phyloP scores from a whole-genome alignment of 2,113 vertebrate species.

The Cryptoleucopteryx plumbea region DNA sequence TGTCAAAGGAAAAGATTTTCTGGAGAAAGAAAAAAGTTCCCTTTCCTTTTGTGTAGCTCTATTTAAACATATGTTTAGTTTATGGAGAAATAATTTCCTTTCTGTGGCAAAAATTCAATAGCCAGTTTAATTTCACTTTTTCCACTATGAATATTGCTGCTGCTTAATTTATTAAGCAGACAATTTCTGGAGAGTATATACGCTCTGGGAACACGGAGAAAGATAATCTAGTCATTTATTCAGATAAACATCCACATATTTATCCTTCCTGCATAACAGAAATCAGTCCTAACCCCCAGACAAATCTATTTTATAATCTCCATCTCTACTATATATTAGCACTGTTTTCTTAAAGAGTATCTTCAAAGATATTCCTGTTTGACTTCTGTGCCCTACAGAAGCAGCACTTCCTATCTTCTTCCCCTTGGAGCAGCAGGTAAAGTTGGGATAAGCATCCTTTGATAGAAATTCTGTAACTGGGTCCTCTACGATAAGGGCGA shows the following conservation, averaged over 20 bases:
- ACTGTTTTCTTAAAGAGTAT: not conserved
- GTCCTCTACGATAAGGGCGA: not conserved
- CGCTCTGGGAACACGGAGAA: not conserved
- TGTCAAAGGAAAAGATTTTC: not conserved
- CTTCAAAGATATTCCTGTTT: not conserved
- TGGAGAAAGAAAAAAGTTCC: not conserved
- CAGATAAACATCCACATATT: not conserved
- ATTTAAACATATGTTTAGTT: not conserved
- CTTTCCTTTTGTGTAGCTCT: not conserved
- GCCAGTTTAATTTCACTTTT: not conserved
- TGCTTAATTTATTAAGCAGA: not conserved
- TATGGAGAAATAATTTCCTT: not conserved
- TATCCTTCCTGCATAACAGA: not conserved
- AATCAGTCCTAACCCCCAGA: not conserved
- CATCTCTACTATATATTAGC: not conserved
- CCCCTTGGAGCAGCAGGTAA: not conserved
- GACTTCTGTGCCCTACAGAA: not conserved
- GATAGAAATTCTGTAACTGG: not conserved
- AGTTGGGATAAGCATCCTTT: not conserved
- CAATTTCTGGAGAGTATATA: not conserved
- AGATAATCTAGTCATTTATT: not conserved
- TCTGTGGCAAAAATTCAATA: not conserved
- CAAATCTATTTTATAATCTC: not conserved
- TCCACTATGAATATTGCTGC: not conserved
- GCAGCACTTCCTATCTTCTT: not conserved